Evolutionary conservation across 2,888 invertebrate genomes (phyloP).

Genomic region (Drymonia ruficornis): DNA sequence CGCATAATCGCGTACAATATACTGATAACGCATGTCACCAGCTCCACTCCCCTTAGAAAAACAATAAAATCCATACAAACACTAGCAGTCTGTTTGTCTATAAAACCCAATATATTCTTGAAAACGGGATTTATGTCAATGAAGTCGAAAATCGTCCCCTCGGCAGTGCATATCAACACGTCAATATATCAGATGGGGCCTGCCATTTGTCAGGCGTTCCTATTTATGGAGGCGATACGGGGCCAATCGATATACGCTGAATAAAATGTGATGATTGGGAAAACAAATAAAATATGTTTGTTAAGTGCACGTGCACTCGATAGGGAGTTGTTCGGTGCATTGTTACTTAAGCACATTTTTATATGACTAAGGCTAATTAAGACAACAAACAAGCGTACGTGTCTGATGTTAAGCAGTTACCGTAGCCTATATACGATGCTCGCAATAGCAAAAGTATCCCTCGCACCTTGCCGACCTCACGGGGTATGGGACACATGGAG

Average conservation of each 20-base stretch:
- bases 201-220: conserved; percentile 60
- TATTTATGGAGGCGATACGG: conserved; percentile 56
- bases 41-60: conserved; percentile 31
- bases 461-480: too few species aligned
- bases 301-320: conserved; percentile 25
- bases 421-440: too few species aligned
- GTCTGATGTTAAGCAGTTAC: too few species aligned
- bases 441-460: too few species aligned
- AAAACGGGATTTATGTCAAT: conserved; percentile 54
- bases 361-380: too few species aligned
- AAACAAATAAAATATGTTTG: conserved; percentile 9
- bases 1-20: background rate
- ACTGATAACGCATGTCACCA: background rate
- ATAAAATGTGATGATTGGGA: conserved; percentile 12
- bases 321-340: conserved; percentile 12
- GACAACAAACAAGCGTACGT: too few species aligned
- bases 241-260: conserved; percentile 34
- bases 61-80: conserved; percentile 39
- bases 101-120: conserved; percentile 49
- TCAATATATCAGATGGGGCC: conserved; percentile 62
- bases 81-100: conserved; percentile 40
- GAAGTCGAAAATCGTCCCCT: conserved; percentile 54
- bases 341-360: too few species aligned
- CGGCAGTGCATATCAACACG: conserved; percentile 61
- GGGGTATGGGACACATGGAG: too few species aligned